Evolutionary conservation across 2,797 vertebrate genomes (phyloP).

Genomic region (Poeciliopsis turneri): DNA sequence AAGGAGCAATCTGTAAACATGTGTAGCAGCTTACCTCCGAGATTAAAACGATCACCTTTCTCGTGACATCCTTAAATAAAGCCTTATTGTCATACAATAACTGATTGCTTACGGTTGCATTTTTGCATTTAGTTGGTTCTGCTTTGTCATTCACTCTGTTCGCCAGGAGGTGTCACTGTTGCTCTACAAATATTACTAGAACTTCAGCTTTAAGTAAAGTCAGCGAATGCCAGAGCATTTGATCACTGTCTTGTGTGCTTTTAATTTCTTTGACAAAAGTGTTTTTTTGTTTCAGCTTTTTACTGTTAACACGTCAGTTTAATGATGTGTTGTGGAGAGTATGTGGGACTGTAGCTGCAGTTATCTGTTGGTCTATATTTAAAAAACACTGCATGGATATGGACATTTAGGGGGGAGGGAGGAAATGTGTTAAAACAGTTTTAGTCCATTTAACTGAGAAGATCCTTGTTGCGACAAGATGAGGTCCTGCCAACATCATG

Average conservation of each 20-base stretch:
- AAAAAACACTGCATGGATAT: background rate
- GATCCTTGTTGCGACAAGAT: background rate
- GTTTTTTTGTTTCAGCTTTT: conserved; percentile 8
- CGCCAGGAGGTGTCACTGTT: conserved; percentile 73
- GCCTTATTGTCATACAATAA: conserved; percentile 63
- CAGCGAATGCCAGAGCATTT: background rate
- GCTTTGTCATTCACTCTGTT: background rate
- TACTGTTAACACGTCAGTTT: conserved; percentile 7
- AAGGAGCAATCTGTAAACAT: conserved; percentile 59
- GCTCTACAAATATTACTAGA: conserved; percentile 22
- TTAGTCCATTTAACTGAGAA: background rate
- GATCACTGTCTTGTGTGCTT: background rate
- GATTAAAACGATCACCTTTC: conserved; percentile 49
- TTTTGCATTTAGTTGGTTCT: background rate
- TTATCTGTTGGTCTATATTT: background rate
- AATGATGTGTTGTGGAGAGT: background rate
- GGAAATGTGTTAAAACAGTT: background rate
- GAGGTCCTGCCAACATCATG: background rate
- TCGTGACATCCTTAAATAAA: conserved; percentile 76
- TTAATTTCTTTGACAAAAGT: background rate
- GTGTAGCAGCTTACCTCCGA: conserved; percentile 60
- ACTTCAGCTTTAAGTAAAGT: background rate
- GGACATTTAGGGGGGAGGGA: too few relatives aligned
- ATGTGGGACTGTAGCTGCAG: background rate
- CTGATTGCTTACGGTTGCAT: conserved; percentile 1